Conservation (phyloP, 2,888 invertebrate species). For the Melanostoma scalare region DNA sequence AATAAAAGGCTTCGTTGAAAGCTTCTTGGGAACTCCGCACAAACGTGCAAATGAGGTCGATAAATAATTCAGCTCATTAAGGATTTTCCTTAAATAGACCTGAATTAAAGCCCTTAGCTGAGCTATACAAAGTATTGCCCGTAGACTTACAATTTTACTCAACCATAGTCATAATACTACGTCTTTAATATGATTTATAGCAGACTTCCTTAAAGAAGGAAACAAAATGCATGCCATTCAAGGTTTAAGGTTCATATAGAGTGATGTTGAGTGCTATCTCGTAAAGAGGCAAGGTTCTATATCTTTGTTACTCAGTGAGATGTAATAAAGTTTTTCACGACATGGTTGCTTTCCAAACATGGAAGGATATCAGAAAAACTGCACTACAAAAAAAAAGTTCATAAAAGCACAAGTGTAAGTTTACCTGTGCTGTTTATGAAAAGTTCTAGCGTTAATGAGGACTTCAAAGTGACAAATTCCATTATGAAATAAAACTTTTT, state of each 20-base stretch:
- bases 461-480: constrained; percentile 1
- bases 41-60: constrained; percentile 15
- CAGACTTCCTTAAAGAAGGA: too few relatives aligned
- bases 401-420: background rate
- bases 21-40: background rate
- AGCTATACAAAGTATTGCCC: background rate
- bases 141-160: too few relatives aligned
- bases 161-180: too few relatives aligned
- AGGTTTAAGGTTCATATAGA: too few relatives aligned
- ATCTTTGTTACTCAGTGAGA: too few relatives aligned
- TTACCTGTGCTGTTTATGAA: background rate
- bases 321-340: too few relatives aligned
- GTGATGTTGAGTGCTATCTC: too few relatives aligned
- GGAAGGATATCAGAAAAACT: constrained; percentile 5
- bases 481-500: constrained; percentile 5
- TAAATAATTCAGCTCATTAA: constrained; percentile 41
- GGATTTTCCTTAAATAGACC: constrained; percentile 7
- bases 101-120: constrained; percentile 7
- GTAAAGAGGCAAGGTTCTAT: too few relatives aligned
- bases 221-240: too few relatives aligned
- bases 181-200: too few relatives aligned
- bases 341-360: too few relatives aligned
- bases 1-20: constrained; percentile 5
- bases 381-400: constrained; percentile 4
- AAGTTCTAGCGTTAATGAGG: background rate